Evolutionary conservation across 2,888 invertebrate species (phyloP).

Genomic region (Phyllotreta cruciferae): DNA sequence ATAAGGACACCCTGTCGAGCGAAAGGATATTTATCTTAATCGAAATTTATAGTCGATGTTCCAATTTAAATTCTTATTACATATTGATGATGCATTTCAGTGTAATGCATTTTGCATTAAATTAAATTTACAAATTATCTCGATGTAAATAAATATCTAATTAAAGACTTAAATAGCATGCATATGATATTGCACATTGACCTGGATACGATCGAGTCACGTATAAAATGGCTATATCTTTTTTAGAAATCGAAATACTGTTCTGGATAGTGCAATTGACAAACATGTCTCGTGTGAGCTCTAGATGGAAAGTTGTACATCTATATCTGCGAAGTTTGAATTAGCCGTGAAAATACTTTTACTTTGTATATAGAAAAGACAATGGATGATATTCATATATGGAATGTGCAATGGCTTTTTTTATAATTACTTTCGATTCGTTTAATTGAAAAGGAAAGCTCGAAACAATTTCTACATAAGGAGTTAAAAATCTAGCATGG

Average conservation of each 20-base stretch:
- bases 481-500: neutral
- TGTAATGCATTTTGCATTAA: no score
- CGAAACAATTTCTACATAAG: neutral
- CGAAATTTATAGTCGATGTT: no score
- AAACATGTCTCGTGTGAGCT: conserved; percentile 11
- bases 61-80: no score
- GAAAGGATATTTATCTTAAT: no score
- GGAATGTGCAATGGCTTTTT: neutral
- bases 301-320: conserved; percentile 18
- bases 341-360: conserved; percentile 29
- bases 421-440: neutral
- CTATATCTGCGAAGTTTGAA: neutral
- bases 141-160: no score
- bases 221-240: conserved; percentile 2
- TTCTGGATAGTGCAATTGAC: conserved; percentile 15
- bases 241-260: conserved; percentile 28
- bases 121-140: no score
- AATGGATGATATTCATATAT: conserved; percentile 9
- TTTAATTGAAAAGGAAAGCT: conserved; percentile 1
- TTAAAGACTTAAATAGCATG: no score
- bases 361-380: conserved; percentile 24
- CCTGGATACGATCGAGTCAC: conserved; percentile 16
- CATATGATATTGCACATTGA: no score
- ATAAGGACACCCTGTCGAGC: no score
- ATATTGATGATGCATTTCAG: no score